These are phyloP conservation scores for Mycetomoellerius zeteki DNA, from an alignment of 1,140 invertebrate genomes.

Conservation along the genomic window DNA sequence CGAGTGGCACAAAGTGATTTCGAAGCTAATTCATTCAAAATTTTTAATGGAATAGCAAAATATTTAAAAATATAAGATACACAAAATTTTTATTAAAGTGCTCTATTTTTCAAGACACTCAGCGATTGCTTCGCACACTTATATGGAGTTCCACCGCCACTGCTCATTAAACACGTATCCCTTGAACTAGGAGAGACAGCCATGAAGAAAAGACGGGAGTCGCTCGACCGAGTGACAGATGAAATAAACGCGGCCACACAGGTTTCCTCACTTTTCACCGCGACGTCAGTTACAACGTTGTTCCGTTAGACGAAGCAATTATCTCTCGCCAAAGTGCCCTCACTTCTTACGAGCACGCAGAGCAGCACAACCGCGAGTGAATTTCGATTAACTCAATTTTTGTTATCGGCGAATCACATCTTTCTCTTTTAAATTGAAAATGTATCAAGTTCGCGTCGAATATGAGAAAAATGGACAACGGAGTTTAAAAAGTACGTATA, in stretches of 20 bases:
- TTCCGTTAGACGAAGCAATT: constrained; percentile 74
- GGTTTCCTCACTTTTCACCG: constrained; percentile 73
- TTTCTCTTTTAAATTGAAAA: constrained; percentile 47
- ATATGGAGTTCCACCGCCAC: background rate
- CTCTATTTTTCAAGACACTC: background rate
- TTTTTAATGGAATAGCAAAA: background rate
- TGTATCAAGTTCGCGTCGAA: constrained; percentile 28
- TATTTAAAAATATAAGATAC: background rate
- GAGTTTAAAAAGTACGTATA: constrained; percentile 24
- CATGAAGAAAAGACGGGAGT: constrained; percentile 35
- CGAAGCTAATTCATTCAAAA: background rate
- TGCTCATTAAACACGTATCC: constrained; percentile 43
- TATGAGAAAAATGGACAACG: constrained; percentile 35
- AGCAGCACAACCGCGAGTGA: constrained; percentile 22
- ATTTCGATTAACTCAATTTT: constrained; percentile 65
- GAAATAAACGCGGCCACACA: constrained; percentile 66
- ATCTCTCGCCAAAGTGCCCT: constrained; percentile 71
- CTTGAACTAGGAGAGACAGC: constrained; percentile 58
- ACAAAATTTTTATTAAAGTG: background rate
- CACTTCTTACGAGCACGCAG: constrained; percentile 29
- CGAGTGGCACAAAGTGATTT: too few relatives aligned
- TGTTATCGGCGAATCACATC: constrained; percentile 55
- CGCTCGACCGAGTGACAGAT: constrained; percentile 58
- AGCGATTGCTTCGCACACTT: background rate
- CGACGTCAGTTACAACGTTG: constrained; percentile 76